These are phyloP conservation scores for Scleropages formosus DNA, from an alignment of 2,797 vertebrate species.

Conservation along the genomic window DNA sequence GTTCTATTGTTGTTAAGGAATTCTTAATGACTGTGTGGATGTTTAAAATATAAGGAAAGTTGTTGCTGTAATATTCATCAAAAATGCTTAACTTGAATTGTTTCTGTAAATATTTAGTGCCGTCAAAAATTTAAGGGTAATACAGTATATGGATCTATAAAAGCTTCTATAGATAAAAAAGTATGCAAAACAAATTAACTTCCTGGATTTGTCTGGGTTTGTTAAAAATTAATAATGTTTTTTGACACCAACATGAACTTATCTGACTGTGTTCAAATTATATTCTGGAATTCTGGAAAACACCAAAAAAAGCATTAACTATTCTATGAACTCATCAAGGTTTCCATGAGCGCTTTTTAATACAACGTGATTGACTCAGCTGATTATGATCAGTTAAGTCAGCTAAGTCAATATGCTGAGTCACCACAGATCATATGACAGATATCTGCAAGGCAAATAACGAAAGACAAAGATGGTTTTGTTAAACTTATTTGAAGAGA, in stretches of 20 bases:
- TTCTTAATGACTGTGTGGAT: too few species aligned
- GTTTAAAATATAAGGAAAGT: too few species aligned
- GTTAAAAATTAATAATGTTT: background rate
- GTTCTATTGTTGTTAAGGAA: too few species aligned
- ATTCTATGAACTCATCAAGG: background rate
- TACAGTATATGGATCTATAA: too few species aligned
- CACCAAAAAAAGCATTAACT: background rate
- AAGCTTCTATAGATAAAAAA: background rate
- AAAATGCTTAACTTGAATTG: too few species aligned
- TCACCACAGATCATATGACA: background rate
- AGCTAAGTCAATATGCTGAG: background rate
- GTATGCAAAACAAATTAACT: background rate
- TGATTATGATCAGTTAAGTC: background rate
- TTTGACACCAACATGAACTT: too few species aligned
- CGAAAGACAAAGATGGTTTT: background rate
- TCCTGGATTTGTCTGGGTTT: background rate
- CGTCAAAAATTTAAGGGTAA: too few species aligned
- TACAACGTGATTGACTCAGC: background rate
- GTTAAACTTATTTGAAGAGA: too few species aligned
- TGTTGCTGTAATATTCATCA: too few species aligned
- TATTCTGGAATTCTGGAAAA: background rate
- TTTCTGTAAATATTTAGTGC: too few species aligned
- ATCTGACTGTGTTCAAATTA: too few species aligned
- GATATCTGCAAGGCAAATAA: background rate
- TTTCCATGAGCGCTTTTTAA: background rate